Conservation (phyloP, 2,113 vertebrate species). For the Pituophis catenifer region DNA sequence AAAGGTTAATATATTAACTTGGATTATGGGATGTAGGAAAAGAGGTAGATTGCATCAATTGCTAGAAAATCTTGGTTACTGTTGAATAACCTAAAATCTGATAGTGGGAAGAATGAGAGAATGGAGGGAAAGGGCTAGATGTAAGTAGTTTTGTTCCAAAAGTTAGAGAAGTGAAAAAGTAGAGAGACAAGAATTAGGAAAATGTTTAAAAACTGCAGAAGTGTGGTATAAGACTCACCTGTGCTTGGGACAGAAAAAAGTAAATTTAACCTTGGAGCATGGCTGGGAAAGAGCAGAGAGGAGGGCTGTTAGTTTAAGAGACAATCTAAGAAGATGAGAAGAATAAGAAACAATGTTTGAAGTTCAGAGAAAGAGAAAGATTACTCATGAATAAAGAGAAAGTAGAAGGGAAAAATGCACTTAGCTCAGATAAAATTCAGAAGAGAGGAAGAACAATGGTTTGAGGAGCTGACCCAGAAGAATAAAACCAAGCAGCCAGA, state of each 20-base stretch:
- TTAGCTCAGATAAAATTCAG: neutral
- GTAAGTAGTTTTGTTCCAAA: neutral
- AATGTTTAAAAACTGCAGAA: neutral
- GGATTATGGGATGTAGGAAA: neutral
- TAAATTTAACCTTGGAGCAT: neutral
- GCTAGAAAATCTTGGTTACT: neutral
- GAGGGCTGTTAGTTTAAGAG: neutral
- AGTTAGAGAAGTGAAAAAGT: neutral
- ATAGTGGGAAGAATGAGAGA: neutral
- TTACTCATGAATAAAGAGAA: neutral
- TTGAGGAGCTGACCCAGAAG: neutral
- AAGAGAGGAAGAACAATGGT: neutral
- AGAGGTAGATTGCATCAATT: neutral
- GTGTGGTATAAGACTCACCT: neutral
- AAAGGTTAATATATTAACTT: neutral
- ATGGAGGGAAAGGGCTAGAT: neutral
- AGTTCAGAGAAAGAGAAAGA: neutral
- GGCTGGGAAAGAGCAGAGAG: neutral
- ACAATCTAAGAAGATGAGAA: neutral
- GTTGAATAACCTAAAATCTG: neutral
- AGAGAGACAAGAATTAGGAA: neutral
- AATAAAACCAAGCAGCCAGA: neutral
- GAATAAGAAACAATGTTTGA: neutral
- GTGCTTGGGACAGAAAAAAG: neutral
- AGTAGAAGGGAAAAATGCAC: neutral